phyloP scores from a whole-genome alignment of 2,797 vertebrate genomes.

The Lerista edwardsae region DNA sequence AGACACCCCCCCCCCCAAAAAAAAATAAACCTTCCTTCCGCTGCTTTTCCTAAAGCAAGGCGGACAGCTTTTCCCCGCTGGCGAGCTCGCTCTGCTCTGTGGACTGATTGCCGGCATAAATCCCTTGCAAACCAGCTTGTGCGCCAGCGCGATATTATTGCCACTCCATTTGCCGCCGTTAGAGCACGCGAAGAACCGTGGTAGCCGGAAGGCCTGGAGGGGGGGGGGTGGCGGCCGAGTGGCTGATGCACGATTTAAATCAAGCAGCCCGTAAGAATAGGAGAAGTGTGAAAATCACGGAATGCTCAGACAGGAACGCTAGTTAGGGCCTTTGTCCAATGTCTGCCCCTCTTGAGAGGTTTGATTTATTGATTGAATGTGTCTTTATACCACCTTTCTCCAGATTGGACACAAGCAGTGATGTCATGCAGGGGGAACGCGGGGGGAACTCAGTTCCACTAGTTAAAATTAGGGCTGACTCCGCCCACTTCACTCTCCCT shows the following conservation, averaged over 20 bases:
- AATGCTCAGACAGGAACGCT: background rate
- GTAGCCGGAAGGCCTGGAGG: rapidly evolving
- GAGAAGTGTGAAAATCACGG: background rate
- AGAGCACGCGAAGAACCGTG: rapidly evolving
- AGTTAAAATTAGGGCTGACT: too few species aligned
- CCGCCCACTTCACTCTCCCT: too few species aligned
- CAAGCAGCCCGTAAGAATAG: background rate
- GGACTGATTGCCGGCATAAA: background rate
- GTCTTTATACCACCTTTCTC: too few species aligned
- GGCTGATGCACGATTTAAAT: background rate
- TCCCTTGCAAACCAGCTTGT: rapidly evolving
- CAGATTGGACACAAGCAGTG: too few species aligned
- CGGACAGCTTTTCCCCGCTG: background rate
- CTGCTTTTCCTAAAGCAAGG: rapidly evolving
- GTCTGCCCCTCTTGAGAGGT: too few species aligned
- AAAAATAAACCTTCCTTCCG: background rate
- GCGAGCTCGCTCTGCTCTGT: too few species aligned
- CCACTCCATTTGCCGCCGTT: background rate
- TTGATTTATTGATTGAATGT: too few species aligned
- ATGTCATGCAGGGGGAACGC: too few species aligned
- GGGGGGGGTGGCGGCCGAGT: background rate
- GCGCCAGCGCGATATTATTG: rapidly evolving
- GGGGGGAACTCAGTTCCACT: too few species aligned
- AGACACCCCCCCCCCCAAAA: background rate
- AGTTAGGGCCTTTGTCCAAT: too few species aligned